Conservation (phyloP, 2,113 vertebrate species). For the Labeo rohita region DNA sequence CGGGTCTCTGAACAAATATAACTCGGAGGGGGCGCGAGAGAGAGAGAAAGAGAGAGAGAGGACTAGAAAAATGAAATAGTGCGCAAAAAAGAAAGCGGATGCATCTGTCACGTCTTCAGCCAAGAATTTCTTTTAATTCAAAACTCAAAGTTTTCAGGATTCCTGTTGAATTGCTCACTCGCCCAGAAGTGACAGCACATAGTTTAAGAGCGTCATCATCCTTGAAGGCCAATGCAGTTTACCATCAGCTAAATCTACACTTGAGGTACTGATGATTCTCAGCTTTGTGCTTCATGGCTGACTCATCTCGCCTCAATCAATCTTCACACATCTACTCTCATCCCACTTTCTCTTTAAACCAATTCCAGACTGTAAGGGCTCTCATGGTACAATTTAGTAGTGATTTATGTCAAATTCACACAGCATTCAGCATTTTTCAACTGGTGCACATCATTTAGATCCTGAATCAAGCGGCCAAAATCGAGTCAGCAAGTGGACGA, state of each 20-base stretch:
- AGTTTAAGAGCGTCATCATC: not conserved
- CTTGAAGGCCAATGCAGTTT: conserved; percentile 26
- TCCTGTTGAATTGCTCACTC: conserved; percentile 21
- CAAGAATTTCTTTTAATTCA: conserved; percentile 9
- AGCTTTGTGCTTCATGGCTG: conserved; percentile 5
- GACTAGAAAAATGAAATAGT: not conserved
- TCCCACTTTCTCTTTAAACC: conserved; percentile 15
- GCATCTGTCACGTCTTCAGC: not conserved
- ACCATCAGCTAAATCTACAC: conserved; percentile 13
- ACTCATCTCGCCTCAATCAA: conserved; percentile 26
- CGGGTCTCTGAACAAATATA: conserved; percentile 33
- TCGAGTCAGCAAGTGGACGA: not conserved
- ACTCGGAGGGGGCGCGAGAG: not conserved
- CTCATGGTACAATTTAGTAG: not conserved
- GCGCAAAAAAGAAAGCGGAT: not conserved
- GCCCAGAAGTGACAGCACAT: not conserved
- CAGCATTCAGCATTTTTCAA: conserved; percentile 15
- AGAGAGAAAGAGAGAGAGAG: not conserved
- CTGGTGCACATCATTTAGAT: not conserved
- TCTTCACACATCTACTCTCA: conserved; percentile 28
- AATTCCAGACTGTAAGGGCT: conserved; percentile 4
- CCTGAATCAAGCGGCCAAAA: not conserved
- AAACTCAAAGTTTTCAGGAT: conserved; percentile 1
- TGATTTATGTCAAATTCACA: conserved; percentile 31
- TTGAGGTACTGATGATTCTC: conserved; percentile 17